A percentile compares a stretch with the other conserved stretches of the same genome.
phyloP scores from a whole-genome alignment of 2,797 vertebrate genomes.

The Borostomias antarcticus region DNA sequence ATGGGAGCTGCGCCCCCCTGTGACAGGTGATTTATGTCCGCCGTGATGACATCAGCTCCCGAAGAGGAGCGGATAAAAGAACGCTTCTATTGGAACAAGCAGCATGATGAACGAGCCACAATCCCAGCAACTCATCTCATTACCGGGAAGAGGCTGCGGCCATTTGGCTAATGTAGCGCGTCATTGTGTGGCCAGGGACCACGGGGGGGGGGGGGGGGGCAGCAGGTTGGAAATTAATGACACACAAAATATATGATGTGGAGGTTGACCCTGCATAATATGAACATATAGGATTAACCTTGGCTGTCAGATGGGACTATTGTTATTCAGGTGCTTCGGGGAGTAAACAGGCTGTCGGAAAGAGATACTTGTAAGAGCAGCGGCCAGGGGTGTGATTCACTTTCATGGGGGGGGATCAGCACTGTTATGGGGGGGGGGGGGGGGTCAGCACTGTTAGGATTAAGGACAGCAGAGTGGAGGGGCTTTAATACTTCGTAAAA shows the following conservation, averaged over 20 bases:
- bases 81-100: conserved; percentile 96
- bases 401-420: conserved; percentile 65
- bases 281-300: conserved; percentile 85
- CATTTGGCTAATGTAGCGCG: conserved; percentile 97
- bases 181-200: conserved; percentile 86
- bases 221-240: conserved; percentile 90
- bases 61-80: conserved; percentile 93
- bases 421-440: too few relatives aligned
- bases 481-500: conserved; percentile 69
- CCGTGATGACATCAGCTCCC: conserved; percentile 91
- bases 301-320: conserved; percentile 77
- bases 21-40: conserved; percentile 95
- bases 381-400: conserved; percentile 68
- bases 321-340: conserved; percentile 68
- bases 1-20: conserved; percentile 82
- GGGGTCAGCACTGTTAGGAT: conserved; percentile 72
- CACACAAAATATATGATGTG: conserved; percentile 81
- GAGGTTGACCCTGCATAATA: conserved; percentile 83
- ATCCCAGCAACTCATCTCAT: conserved; percentile 96
- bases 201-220: too few relatives aligned
- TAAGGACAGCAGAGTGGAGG: conserved; percentile 76
- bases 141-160: conserved; percentile 85
- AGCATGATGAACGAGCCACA: conserved; percentile 99
- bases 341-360: conserved; percentile 53
- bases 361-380: conserved; percentile 63